phyloP scores from a whole-genome alignment of 2,888 invertebrate genomes.

The Mesorhabditis belari region DNA sequence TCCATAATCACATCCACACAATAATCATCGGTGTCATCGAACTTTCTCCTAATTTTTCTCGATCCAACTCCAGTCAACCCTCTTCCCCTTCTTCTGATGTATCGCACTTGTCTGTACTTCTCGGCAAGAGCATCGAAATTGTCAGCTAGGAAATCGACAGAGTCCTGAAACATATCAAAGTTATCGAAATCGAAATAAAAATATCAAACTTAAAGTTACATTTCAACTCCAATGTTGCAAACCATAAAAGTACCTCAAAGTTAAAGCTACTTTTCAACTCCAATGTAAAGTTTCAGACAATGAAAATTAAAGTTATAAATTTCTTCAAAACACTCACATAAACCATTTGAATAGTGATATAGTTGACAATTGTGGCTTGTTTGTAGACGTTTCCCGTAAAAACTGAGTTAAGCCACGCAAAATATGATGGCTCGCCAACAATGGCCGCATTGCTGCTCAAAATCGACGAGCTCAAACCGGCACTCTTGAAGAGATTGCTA shows the following conservation, averaged over 20 bases:
- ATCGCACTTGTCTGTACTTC: slow-evolving; percentile 19
- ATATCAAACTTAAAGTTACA: too few species aligned
- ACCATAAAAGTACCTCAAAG: too few species aligned
- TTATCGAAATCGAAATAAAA: too few species aligned
- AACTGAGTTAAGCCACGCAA: slow-evolving; percentile 36
- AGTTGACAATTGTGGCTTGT: slow-evolving; percentile 30
- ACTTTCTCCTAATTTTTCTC: slow-evolving; percentile 12
- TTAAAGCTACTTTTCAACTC: too few species aligned
- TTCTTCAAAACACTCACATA: background rate
- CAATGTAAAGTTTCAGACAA: too few species aligned
- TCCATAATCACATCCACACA: slow-evolving; percentile 31
- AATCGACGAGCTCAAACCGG: background rate
- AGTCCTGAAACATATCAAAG: slow-evolving; percentile 8
- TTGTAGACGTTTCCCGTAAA: slow-evolving; percentile 19
- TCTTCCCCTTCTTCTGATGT: slow-evolving; percentile 18
- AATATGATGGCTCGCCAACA: slow-evolving; percentile 37
- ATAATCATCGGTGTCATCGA: slow-evolving; percentile 10
- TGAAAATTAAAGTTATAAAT: background rate
- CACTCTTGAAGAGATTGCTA: background rate
- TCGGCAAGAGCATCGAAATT: slow-evolving; percentile 5
- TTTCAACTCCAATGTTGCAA: too few species aligned
- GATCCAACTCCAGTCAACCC: slow-evolving; percentile 22
- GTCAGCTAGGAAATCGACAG: slow-evolving; percentile 19
- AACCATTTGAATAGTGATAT: slow-evolving; percentile 25
- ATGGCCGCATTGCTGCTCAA: slow-evolving; percentile 5